Percentiles rank a stretch among this genome's conserved stretches.
Evolutionary conservation across 2,113 vertebrate species (phyloP).

Genomic region (Ancistrus triradiatus): DNA sequence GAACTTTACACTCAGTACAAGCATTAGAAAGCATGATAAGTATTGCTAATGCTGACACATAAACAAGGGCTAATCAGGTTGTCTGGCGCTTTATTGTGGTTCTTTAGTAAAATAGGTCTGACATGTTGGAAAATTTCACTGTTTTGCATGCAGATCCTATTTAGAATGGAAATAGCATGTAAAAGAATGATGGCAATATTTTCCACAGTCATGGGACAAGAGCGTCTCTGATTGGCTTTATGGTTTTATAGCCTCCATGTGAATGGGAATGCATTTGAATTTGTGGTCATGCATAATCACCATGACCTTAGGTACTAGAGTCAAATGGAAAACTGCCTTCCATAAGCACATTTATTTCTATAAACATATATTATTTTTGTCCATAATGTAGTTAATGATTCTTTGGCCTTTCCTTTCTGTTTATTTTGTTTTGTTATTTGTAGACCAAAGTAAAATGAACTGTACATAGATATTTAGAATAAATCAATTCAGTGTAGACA

Average conservation of each 20-base stretch:
- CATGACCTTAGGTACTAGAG: not conserved
- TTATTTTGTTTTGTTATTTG: too few relatives aligned
- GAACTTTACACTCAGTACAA: not conserved
- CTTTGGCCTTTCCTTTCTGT: too few relatives aligned
- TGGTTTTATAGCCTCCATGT: slow-evolving; percentile 36
- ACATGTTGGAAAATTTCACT: slow-evolving; percentile 42
- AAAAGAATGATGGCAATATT: slow-evolving; percentile 61
- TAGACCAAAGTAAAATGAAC: too few relatives aligned
- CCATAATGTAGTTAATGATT: too few relatives aligned
- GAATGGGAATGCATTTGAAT: slow-evolving; percentile 56
- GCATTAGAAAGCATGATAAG: not conserved
- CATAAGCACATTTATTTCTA: slow-evolving; percentile 7
- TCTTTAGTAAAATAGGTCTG: slow-evolving; percentile 52
- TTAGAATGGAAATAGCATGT: slow-evolving; percentile 70
- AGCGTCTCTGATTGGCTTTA: slow-evolving; percentile 24
- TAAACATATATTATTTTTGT: slow-evolving; percentile 4
- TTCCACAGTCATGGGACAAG: slow-evolving; percentile 36
- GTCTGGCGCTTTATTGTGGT: slow-evolving; percentile 13
- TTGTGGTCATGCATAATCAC: slow-evolving; percentile 15
- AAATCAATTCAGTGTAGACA: too few relatives aligned
- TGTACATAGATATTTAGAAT: too few relatives aligned
- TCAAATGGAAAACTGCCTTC: not conserved
- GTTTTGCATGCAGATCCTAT: slow-evolving; percentile 63
- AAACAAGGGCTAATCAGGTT: not conserved
- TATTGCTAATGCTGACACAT: not conserved